A percentile compares a stretch with the other conserved stretches of the same genome.
phyloP scores from a whole-genome alignment of 64 coral and sea anemone species.

The Orbicella faveolata region DNA sequence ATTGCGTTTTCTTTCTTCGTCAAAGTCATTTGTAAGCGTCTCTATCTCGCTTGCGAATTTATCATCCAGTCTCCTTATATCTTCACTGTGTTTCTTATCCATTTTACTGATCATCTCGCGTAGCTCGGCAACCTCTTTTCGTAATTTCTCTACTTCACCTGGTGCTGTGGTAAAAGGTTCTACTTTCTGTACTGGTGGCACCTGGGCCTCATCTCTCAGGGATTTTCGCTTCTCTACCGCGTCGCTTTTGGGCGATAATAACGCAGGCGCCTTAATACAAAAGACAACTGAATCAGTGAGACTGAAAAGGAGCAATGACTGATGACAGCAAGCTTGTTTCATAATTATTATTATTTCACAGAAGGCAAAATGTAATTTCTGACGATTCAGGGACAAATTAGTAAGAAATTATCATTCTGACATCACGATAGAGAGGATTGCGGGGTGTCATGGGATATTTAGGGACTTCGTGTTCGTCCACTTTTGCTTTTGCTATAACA shows the following conservation, averaged over 20 bases:
- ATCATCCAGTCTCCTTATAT: conserved; percentile 42
- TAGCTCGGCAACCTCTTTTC: conserved; percentile 40
- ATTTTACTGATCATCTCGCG: conserved; percentile 47
- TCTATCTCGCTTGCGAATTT: conserved; percentile 58
- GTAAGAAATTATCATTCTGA: too few species aligned
- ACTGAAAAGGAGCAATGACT: too few species aligned
- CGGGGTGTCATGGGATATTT: too few species aligned
- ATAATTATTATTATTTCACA: too few species aligned
- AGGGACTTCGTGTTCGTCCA: too few species aligned
- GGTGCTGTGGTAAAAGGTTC: conserved; percentile 32
- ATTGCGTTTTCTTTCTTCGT: conserved; percentile 67
- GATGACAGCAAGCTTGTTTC: too few species aligned
- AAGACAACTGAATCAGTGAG: background rate
- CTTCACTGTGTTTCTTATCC: conserved; percentile 73
- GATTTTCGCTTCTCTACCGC: conserved; percentile 45
- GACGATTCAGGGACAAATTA: too few species aligned
- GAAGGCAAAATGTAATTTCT: too few species aligned
- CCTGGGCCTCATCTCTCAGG: background rate
- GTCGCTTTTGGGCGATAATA: background rate
- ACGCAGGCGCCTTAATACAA: conserved; percentile 6
- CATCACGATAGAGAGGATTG: too few species aligned
- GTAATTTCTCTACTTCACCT: conserved; percentile 57
- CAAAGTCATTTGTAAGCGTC: conserved; percentile 74
- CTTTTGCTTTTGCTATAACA: too few species aligned
- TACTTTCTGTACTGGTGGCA: conserved; percentile 15